Percentiles rank a stretch among this genome's conserved stretches.
Conservation (phyloP, 1,140 invertebrate genomes). For the Caenorhabditis brenneri region DNA sequence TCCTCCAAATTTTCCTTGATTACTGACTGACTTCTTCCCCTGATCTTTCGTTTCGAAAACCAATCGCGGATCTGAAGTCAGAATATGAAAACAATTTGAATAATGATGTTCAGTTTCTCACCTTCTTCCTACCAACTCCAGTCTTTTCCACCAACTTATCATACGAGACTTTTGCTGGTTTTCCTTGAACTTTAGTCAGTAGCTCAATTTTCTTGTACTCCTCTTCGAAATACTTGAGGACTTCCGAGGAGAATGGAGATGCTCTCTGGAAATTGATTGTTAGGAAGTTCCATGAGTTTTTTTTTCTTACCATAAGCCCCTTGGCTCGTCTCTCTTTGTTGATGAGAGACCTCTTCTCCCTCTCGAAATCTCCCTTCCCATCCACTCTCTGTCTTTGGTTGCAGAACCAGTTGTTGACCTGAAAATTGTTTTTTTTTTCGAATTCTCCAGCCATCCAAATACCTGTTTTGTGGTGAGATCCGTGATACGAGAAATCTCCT, state of each 20-base stretch:
- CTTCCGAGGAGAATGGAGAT: background rate
- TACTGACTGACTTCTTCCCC: no score
- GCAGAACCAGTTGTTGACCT: conserved; percentile 2
- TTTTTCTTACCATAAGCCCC: background rate
- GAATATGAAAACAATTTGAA: background rate
- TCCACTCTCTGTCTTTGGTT: background rate
- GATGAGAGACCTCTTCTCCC: background rate
- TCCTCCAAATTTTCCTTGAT: no score
- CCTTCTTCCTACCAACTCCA: background rate
- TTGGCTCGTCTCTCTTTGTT: background rate
- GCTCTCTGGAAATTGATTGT: background rate
- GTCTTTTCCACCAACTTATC: background rate
- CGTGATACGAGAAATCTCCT: background rate
- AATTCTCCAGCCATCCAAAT: background rate
- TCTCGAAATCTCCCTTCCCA: background rate
- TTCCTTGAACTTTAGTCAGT: background rate
- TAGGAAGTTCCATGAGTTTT: background rate
- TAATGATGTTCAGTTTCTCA: background rate
- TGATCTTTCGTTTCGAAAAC: background rate
- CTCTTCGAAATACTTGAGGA: background rate
- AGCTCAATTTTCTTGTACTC: background rate
- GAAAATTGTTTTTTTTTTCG: background rate
- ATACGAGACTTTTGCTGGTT: background rate
- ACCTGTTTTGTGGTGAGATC: background rate
- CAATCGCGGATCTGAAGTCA: background rate